These are phyloP conservation scores for Passer domesticus DNA, from an alignment of 2,113 vertebrate species.

Conservation along the genomic window DNA sequence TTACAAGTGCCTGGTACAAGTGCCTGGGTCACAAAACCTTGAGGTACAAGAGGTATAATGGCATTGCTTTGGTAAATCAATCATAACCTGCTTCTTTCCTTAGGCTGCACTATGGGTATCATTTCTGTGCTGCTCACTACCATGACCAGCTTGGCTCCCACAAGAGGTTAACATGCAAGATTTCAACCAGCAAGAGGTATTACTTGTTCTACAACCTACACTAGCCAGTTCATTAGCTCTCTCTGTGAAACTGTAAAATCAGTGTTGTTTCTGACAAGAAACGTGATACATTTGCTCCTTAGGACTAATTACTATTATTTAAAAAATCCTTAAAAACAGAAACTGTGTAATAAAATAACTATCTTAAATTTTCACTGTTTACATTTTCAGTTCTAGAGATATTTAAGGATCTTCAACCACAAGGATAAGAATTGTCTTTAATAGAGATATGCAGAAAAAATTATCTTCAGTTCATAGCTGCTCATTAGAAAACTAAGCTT, in stretches of 20 bases:
- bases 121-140: not conserved
- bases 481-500: not conserved
- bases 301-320: not conserved
- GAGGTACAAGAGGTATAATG: fast-evolving
- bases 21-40: not conserved
- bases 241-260: not conserved
- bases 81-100: not conserved
- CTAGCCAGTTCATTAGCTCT: not conserved
- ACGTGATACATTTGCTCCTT: not conserved
- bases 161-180: slow-evolving; percentile 9
- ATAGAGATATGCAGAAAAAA: not conserved
- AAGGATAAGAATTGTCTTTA: not conserved
- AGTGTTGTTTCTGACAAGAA: not conserved
- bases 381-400: not conserved
- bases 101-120: not conserved
- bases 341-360: not conserved
- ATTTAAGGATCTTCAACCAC: not conserved
- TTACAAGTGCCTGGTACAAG: not conserved
- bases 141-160: not conserved
- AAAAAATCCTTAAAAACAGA: not conserved
- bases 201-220: not conserved
- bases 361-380: not conserved
- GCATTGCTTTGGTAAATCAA: not conserved
- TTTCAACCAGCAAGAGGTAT: not conserved
- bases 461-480: not conserved